Evolutionary conservation across 2,113 vertebrate genomes (phyloP).

Genomic region (Lepidothrix coronata): DNA sequence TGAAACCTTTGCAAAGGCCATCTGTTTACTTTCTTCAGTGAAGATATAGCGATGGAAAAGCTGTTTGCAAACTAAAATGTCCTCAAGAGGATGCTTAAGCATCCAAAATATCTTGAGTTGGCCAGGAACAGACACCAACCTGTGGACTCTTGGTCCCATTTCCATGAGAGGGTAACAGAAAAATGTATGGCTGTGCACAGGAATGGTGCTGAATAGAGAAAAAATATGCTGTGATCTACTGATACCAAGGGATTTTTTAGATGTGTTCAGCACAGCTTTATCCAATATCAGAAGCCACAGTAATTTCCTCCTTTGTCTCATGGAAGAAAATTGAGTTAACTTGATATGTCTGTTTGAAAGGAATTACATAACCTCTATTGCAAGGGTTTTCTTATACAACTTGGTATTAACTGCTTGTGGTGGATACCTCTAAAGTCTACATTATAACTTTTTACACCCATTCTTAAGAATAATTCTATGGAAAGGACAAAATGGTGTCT

Average conservation of each 20-base stretch:
- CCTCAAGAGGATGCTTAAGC: not conserved
- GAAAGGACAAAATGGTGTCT: not conserved
- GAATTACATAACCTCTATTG: not conserved
- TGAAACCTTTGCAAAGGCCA: not conserved
- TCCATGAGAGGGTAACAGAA: not conserved
- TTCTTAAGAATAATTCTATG: not conserved
- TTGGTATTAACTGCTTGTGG: not conserved
- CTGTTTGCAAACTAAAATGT: not conserved
- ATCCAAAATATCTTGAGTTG: not conserved
- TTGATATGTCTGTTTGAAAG: not conserved
- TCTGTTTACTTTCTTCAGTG: not conserved
- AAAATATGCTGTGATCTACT: not conserved
- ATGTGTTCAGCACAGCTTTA: not conserved
- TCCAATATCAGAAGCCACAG: conserved; percentile 16
- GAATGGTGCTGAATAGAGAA: not conserved
- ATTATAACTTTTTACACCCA: not conserved
- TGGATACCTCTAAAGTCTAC: not conserved
- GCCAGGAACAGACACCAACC: not conserved
- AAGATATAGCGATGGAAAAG: not conserved
- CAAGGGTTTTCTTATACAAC: not conserved
- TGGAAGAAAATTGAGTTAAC: not conserved
- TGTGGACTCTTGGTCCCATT: not conserved
- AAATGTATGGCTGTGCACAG: not conserved
- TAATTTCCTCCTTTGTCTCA: conserved; percentile 9
- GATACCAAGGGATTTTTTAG: not conserved